Evolutionary conservation across 2,888 invertebrate genomes (phyloP), one percentile per base, ranked within the genome.

Genomic region (Caenorhabditis sp.): DNA sequence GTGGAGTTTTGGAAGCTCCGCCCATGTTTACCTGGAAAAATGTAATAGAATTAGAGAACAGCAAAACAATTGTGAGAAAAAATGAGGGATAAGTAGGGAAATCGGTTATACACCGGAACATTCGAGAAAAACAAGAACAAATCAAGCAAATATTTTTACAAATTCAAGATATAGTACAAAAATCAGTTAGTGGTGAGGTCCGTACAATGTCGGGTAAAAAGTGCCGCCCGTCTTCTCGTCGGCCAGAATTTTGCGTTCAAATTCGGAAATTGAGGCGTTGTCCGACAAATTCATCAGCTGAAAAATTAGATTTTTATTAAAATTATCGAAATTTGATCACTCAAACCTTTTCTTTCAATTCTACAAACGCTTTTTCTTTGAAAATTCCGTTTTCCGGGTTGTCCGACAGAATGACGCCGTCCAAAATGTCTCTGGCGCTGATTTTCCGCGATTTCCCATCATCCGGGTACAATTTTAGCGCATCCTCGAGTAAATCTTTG

Each of bases 401-500:
- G 13, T 26, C 50, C 13, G 48, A 52, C 32, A 68, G 8, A 3
- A 52, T 8, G 1, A 52, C 43, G 30, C 50, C 41, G 39, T 68
- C 68, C 7, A 68, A 27, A 11, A 68, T 6, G 26, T 68, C 68
- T 13, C 52, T 20, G 7, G 62, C 48, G 1, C 41, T 48, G 17
- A 71, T 41, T n/a, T 35, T 32, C 11, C 63, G 22, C 20, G n/a
- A 13, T 37, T 43, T 50, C 37, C 22, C 45, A 15, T 62, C 61
- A 20, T 65, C 56, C 13, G 65, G 59, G 27, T 59, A 46, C 50
- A 66, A 30, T 1, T 63, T 53, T 7, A 30, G 11, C 5, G 65
- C 65, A 15, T 45, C 48, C 24, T 66, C 65, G 11, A 73, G 9
- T 20, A 65, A 39, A 53, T 73, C 65, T 24, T 73, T 73, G 4